phyloP scores from a whole-genome alignment of 1,140 invertebrate species.

The Samia ricini region DNA sequence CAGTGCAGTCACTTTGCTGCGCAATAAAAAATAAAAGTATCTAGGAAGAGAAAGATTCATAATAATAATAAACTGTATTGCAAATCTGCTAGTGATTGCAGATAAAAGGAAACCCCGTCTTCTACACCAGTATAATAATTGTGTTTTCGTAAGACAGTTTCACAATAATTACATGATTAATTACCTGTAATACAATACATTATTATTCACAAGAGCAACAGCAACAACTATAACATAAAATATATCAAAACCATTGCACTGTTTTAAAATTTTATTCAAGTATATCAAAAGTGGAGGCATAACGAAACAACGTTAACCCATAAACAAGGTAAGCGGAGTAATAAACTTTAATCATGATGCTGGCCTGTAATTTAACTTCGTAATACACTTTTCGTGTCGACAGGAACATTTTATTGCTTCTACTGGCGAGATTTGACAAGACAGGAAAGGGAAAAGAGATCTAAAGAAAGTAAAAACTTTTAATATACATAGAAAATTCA shows the following conservation, averaged over 20 bases:
- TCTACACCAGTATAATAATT: no score
- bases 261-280: constrained; percentile 16
- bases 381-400: constrained; percentile 16
- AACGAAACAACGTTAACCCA: constrained; percentile 11
- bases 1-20: no score
- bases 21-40: no score
- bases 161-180: no score
- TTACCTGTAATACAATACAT: no score
- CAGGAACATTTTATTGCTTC: constrained; percentile 14
- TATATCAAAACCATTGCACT: not conserved
- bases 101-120: no score
- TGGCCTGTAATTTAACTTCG: constrained; percentile 22
- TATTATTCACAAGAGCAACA: not conserved
- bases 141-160: no score
- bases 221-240: not conserved
- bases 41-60: no score
- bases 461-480: not conserved
- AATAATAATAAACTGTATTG: no score
- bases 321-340: constrained; percentile 15
- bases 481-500: not conserved
- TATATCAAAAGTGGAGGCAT: constrained; percentile 17
- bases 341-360: constrained; percentile 16
- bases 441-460: not conserved
- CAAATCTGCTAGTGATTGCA: no score
- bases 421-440: constrained; percentile 10